Base-by-base conservation (phyloP, 53 echinoderm and acorn worm genomes). In the Zoroaster sp. region DNA sequence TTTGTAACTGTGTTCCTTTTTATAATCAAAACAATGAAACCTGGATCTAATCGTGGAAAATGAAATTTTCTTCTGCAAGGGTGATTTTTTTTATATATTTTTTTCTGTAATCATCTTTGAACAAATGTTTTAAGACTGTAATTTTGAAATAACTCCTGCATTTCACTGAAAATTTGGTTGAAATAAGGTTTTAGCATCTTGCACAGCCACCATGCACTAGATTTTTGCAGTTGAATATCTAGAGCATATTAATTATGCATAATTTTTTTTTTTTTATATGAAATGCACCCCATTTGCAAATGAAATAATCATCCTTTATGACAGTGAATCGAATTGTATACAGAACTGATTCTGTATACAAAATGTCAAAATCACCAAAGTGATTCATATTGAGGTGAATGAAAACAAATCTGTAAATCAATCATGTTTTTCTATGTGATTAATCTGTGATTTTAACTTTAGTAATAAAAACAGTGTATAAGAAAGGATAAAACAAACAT, bases 361-460 rank as follows among this genome's bases (percentile, higher is more conserved):
- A 54, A 78, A 54, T 78, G 78, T 21, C 4, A 1, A 5, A 53
- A 21, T 4, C 45, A 14, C 78, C 78, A 35, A 20, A 38, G 1
- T 78, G 35, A 63, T 59, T 31, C 41, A n/a, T 5, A 40, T 73
- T 18, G 15, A 35, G 2, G 4, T 40, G 39, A 39, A n/a, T 18
- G 25, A 21, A 63, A 54, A 79, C 31, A 52, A 30, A 55, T 63
- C 63, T 47, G 25, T 74, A 74, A 74, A 59, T 74, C 74, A 9
- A 74, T 18, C 6, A 38, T 41, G 74, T 74, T 80, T 49, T 47
- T 81, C 81, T 81, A 81, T 81, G 81, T 81, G 81, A 81, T 81
- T n/a, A 36, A 81, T 81, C 81, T 81, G 81, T 81, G 55, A 81
- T 81, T 81, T 81, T 66, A 81, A 81, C 66, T 81, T 81, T 81